These are phyloP conservation scores for Clistopyga incitator DNA, from an alignment of 2,888 invertebrate species.

Conservation along the genomic window DNA sequence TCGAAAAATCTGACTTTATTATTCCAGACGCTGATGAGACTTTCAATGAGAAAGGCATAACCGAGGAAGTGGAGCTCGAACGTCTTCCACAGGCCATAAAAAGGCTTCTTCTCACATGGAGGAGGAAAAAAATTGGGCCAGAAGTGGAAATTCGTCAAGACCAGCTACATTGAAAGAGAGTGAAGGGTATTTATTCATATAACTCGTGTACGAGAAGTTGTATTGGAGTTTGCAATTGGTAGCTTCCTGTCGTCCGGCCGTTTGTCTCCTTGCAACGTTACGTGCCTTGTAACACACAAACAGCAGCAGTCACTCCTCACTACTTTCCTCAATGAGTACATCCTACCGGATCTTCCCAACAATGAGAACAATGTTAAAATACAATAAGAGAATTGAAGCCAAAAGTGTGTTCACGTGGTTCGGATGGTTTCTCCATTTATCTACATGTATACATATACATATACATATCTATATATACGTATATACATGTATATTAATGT, in stretches of 20 bases:
- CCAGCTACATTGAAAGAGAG: neutral
- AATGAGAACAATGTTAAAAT: slow-evolving; percentile 57
- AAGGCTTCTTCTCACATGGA: neutral
- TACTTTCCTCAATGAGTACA: slow-evolving; percentile 49
- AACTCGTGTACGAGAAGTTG: slow-evolving; percentile 3
- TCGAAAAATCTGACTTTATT: no score
- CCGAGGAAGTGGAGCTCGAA: neutral
- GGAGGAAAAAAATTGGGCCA: slow-evolving; percentile 6
- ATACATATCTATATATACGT: slow-evolving; percentile 8
- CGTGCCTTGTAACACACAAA: slow-evolving; percentile 2
- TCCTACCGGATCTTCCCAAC: slow-evolving; percentile 65
- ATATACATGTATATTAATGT: slow-evolving; percentile 3
- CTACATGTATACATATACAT: slow-evolving; percentile 6
- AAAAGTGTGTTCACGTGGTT: slow-evolving; percentile 48
- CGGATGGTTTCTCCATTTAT: slow-evolving; percentile 42
- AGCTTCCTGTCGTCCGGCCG: slow-evolving; percentile 59
- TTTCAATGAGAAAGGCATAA: neutral
- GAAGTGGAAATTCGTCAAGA: slow-evolving; percentile 19
- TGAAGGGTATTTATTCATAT: slow-evolving; percentile 26
- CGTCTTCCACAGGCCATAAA: neutral
- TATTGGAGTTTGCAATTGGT: slow-evolving; percentile 44
- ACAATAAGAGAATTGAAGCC: slow-evolving; percentile 55
- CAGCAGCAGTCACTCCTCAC: slow-evolving; percentile 40
- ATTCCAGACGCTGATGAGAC: neutral
- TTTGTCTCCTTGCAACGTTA: slow-evolving; percentile 39